Evolutionary conservation across 2,113 vertebrate genomes (phyloP).

Genomic region (Planiliza haematocheilus): DNA sequence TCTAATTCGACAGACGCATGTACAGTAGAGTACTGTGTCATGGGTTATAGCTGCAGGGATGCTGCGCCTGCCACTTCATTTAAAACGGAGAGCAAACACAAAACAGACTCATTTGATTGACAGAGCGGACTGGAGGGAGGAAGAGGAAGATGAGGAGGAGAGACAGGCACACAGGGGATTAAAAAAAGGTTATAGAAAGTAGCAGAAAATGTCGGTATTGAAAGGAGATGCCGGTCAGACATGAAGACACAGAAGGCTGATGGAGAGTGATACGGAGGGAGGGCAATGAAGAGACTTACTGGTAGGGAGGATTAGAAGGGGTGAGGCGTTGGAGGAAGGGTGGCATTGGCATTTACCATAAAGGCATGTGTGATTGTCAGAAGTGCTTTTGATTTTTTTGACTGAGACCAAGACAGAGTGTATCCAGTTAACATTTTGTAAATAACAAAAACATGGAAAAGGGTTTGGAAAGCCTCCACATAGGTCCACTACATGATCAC

Average conservation of each 20-base stretch:
- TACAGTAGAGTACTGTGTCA: slow-evolving; percentile 2
- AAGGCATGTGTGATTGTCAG: slow-evolving; percentile 13
- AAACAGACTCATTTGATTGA: slow-evolving; percentile 76
- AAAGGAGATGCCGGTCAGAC: slow-evolving; percentile 20
- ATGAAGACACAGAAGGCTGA: slow-evolving; percentile 37
- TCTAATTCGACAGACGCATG: slow-evolving; percentile 28
- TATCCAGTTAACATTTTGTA: not conserved
- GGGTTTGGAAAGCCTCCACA: no score
- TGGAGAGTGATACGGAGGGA: slow-evolving; percentile 31
- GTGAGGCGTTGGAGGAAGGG: slow-evolving; percentile 5
- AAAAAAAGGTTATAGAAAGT: not conserved
- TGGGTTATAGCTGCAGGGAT: slow-evolving; percentile 14
- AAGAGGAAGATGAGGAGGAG: slow-evolving; percentile 34
- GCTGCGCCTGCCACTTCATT: slow-evolving; percentile 49
- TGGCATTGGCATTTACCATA: slow-evolving; percentile 49
- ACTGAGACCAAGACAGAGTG: not conserved
- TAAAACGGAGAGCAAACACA: slow-evolving; percentile 52
- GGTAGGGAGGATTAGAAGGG: slow-evolving; percentile 44
- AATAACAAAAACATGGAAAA: not conserved
- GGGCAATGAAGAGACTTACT: slow-evolving; percentile 22
- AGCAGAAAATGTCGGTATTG: slow-evolving; percentile 40
- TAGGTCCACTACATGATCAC: no score
- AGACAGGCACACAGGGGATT: slow-evolving; percentile 4
- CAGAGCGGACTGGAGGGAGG: slow-evolving; percentile 54
- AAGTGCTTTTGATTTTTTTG: not conserved